A percentile compares a stretch with the other conserved stretches of the same genome.
Evolutionary conservation across 2,113 vertebrate species (phyloP).

Genomic region (Accipiter cooperii): DNA sequence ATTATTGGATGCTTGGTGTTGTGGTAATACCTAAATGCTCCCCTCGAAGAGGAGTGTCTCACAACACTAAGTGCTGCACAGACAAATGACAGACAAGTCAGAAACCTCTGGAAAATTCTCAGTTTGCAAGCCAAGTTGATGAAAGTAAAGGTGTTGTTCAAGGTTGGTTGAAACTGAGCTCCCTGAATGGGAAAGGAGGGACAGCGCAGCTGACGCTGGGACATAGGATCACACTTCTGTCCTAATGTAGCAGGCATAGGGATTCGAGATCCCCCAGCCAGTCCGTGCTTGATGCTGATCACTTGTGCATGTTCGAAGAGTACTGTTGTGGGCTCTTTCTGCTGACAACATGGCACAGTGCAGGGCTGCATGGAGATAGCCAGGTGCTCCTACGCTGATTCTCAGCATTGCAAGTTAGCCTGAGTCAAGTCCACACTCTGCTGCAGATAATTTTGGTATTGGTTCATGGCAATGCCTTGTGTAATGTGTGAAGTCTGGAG

Average conservation of each 20-base stretch:
- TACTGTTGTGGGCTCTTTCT: neutral
- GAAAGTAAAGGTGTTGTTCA: neutral
- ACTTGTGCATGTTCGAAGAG: neutral
- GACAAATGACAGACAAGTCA: neutral
- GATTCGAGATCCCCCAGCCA: neutral
- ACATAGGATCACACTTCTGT: neutral
- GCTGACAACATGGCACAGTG: neutral
- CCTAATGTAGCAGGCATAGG: accelerated
- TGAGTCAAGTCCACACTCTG: neutral
- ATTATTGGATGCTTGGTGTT: neutral
- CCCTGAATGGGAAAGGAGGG: neutral
- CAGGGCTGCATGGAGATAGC: neutral
- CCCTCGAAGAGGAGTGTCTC: neutral
- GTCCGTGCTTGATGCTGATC: neutral
- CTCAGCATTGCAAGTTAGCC: neutral
- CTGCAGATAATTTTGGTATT: neutral
- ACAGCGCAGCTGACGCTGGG: neutral
- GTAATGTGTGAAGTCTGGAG: neutral
- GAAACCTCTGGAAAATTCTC: neutral
- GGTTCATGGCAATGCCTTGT: accelerated
- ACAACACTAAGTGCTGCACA: neutral
- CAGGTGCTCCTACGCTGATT: neutral
- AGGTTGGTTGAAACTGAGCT: neutral
- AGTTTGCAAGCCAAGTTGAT: neutral
- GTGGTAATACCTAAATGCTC: neutral